phyloP scores from a whole-genome alignment of 2,113 vertebrate species.

The Hemicordylus capensis region DNA sequence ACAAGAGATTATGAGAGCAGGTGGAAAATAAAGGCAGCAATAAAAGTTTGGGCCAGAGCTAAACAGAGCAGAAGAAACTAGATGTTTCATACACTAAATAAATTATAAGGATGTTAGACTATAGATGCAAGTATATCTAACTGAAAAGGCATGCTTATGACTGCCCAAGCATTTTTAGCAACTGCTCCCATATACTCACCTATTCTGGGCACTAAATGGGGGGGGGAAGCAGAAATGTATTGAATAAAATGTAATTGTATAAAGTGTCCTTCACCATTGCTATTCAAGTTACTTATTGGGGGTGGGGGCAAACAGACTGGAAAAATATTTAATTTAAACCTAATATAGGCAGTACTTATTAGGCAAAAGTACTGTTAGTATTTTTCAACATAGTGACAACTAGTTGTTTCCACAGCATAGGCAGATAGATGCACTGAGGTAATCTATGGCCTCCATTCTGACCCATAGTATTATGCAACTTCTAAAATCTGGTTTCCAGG shows the following conservation, averaged over 20 bases:
- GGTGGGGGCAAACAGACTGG: neutral
- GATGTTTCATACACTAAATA: slow-evolving; percentile 8
- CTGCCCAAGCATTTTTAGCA: slow-evolving; percentile 10
- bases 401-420: neutral
- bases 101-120: slow-evolving; percentile 12
- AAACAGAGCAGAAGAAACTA: slow-evolving; percentile 24
- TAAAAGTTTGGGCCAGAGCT: neutral
- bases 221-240: neutral
- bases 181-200: neutral
- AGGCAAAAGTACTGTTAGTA: slow-evolving; percentile 24
- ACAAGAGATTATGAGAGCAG: neutral
- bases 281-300: neutral
- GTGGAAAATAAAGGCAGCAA: neutral
- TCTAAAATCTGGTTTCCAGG: neutral
- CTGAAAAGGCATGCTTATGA: slow-evolving; percentile 3
- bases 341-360: neutral
- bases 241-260: neutral
- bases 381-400: slow-evolving; percentile 3
- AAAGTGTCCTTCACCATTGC: neutral
- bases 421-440: rapidly evolving
- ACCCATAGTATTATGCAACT: neutral
- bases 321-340: slow-evolving; percentile 2
- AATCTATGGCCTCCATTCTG: neutral
- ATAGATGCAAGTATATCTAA: slow-evolving; percentile 1
- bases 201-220: neutral